Conservation (phyloP, 2,888 invertebrate genomes). For the Meiosimyza decipiens region DNA sequence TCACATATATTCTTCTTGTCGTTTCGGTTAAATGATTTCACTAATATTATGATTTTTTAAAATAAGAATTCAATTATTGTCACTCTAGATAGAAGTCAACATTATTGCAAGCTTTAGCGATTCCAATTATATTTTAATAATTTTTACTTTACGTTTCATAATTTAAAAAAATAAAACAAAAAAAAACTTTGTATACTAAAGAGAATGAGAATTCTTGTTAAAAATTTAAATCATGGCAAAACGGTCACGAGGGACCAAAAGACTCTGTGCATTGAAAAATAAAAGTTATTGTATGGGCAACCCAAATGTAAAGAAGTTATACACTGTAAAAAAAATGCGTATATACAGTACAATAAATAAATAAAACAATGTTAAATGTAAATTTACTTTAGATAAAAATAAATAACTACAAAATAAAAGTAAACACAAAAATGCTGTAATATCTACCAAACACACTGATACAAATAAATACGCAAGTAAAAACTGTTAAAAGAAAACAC, state of each 20-base stretch:
- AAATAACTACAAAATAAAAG: conserved; percentile 9
- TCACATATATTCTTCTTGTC: too few species aligned
- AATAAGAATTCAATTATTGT: too few species aligned
- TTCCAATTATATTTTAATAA: background rate
- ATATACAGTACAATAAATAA: background rate
- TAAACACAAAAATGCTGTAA: conserved; percentile 23
- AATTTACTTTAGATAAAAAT: conserved; percentile 19
- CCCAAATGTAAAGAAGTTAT: background rate
- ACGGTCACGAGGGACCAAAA: conserved; percentile 21
- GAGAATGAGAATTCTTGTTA: background rate
- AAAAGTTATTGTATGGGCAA: conserved; percentile 12
- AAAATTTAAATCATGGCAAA: conserved; percentile 13
- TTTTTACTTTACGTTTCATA: background rate
- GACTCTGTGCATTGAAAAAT: background rate
- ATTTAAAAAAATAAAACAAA: too few species aligned
- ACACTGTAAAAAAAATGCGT: conserved; percentile 28
- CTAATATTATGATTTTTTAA: too few species aligned
- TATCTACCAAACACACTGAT: conserved; percentile 23
- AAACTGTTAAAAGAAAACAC: background rate
- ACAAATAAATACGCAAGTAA: background rate
- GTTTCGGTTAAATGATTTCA: too few species aligned
- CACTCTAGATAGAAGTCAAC: too few species aligned
- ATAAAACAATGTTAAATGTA: conserved; percentile 20
- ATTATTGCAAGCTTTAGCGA: too few species aligned
- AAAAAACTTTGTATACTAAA: conserved; percentile 13